phyloP scores from a whole-genome alignment of 2,797 vertebrate species.

The Alca torda region DNA sequence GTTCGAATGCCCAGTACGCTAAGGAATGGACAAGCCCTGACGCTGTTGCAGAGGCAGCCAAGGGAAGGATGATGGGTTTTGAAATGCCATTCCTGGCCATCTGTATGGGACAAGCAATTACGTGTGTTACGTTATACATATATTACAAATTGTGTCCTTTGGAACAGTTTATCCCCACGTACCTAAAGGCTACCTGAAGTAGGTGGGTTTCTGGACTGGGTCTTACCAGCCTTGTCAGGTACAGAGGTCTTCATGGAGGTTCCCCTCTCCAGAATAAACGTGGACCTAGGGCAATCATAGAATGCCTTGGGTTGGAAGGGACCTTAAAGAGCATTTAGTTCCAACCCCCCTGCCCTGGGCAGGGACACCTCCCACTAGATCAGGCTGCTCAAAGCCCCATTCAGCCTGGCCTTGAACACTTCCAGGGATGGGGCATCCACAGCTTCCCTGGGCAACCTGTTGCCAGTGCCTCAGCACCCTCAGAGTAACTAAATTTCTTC shows the following conservation, averaged over 20 bases:
- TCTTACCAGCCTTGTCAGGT: neutral
- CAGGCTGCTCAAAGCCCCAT: neutral
- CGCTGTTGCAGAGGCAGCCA: accelerated
- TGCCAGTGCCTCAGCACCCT: neutral
- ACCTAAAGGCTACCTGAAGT: accelerated
- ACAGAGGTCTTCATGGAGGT: too few relatives aligned
- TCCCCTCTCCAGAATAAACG: neutral
- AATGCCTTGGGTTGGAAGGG: neutral
- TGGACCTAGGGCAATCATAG: accelerated
- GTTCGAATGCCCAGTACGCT: accelerated
- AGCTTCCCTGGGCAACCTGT: neutral
- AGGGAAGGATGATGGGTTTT: accelerated
- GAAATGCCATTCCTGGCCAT: neutral
- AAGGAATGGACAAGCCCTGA: accelerated
- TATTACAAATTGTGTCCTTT: accelerated
- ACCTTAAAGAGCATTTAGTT: neutral
- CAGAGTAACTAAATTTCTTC: too few relatives aligned
- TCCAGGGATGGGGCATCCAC: neutral
- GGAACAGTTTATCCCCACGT: accelerated
- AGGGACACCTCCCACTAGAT: neutral
- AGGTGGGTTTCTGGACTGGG: accelerated
- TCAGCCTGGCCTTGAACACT: neutral
- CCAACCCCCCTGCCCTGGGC: neutral
- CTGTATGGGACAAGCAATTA: too few relatives aligned
- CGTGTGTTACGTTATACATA: accelerated